Evolutionary conservation across 2,797 vertebrate genomes (phyloP).

Genomic region (Caiman crocodilus): DNA sequence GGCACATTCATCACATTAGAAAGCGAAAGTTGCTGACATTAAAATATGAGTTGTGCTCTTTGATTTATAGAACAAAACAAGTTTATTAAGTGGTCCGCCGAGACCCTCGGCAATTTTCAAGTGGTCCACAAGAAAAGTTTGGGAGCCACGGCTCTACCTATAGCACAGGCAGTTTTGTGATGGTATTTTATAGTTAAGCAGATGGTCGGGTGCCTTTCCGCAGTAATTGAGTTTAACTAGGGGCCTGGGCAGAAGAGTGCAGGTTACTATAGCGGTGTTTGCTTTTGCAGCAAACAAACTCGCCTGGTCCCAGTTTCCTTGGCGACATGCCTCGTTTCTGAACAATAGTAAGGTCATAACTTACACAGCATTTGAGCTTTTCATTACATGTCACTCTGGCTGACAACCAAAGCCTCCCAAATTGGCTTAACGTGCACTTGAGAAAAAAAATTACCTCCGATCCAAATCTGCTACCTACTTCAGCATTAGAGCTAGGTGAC

Average conservation of each 20-base stretch:
- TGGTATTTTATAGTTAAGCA: neutral
- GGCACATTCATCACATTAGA: no score
- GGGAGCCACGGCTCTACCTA: slow-evolving; percentile 27
- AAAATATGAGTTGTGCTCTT: no score
- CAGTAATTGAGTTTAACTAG: neutral
- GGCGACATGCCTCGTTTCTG: slow-evolving; percentile 42
- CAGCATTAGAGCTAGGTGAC: neutral
- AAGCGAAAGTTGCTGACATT: neutral
- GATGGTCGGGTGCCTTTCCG: neutral
- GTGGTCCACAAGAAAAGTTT: slow-evolving; percentile 37
- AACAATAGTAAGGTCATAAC: neutral
- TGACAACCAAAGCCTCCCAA: neutral
- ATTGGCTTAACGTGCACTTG: neutral
- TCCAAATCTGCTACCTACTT: neutral
- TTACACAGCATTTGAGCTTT: neutral
- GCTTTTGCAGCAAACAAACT: slow-evolving; percentile 61
- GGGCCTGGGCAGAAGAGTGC: neutral
- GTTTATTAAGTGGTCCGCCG: no score
- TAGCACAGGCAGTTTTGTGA: slow-evolving; percentile 31
- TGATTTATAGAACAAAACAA: no score
- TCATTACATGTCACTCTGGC: neutral
- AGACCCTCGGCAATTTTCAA: neutral
- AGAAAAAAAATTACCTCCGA: neutral
- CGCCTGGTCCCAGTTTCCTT: slow-evolving; percentile 32
- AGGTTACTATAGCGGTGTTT: slow-evolving; percentile 76